Evolutionary conservation across 2,113 vertebrate species (phyloP).

Genomic region (Sisor rabdophorus): DNA sequence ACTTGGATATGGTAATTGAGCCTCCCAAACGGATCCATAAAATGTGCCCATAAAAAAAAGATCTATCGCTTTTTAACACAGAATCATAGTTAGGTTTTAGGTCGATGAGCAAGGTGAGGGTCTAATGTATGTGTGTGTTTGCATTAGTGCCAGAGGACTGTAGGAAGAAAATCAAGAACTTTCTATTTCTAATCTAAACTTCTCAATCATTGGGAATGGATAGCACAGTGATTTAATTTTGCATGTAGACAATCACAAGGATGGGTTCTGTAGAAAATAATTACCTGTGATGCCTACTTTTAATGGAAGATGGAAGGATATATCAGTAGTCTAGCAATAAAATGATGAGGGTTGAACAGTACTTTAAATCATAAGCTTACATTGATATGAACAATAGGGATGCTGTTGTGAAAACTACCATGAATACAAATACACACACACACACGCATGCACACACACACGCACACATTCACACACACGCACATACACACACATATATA

Average conservation of each 20-base stretch:
- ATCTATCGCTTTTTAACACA: slow-evolving; percentile 59
- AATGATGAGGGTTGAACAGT: too few species aligned
- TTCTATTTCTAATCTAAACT: neutral
- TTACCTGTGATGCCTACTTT: neutral
- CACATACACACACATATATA: too few species aligned
- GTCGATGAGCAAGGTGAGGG: slow-evolving; percentile 18
- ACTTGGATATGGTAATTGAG: slow-evolving; percentile 66
- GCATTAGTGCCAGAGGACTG: neutral
- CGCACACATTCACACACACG: too few species aligned
- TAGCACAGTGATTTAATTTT: neutral
- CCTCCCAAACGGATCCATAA: slow-evolving; percentile 64
- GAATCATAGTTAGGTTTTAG: slow-evolving; percentile 19
- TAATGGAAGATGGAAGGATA: neutral
- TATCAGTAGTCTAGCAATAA: too few species aligned
- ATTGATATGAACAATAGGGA: too few species aligned
- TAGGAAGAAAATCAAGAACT: neutral
- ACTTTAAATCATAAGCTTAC: too few species aligned
- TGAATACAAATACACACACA: too few species aligned
- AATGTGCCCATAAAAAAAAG: slow-evolving; percentile 66
- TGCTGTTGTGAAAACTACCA: too few species aligned
- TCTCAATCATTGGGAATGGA: neutral
- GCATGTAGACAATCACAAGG: neutral
- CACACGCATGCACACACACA: too few species aligned
- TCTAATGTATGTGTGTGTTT: slow-evolving; percentile 22
- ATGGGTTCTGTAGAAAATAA: neutral